These are phyloP conservation scores for Gila orcuttii DNA, from an alignment of 2,113 vertebrate species.

Conservation along the genomic window DNA sequence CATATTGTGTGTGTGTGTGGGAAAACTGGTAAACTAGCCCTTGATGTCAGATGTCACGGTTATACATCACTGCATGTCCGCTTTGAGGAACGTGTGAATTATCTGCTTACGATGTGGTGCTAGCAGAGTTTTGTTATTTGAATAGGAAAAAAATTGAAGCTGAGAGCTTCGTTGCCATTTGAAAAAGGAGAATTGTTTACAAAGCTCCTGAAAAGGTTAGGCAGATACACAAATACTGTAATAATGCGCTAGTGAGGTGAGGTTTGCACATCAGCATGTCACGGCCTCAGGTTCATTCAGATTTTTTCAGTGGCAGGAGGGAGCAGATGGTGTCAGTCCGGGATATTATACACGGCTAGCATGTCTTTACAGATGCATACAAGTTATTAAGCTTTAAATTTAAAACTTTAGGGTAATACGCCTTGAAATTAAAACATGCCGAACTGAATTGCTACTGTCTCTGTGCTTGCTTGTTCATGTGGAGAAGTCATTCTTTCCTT, in stretches of 20 bases:
- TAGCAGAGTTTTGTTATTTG: background rate
- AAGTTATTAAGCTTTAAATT: constrained; percentile 19
- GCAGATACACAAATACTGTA: background rate
- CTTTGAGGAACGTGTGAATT: constrained; percentile 10
- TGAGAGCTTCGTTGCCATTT: constrained; percentile 7
- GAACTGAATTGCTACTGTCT: constrained; percentile 16
- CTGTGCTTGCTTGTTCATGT: constrained; percentile 14
- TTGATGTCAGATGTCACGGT: background rate
- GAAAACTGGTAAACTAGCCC: background rate
- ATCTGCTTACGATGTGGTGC: background rate
- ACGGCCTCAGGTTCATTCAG: background rate
- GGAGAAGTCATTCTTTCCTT: constrained; percentile 13
- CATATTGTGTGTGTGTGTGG: background rate
- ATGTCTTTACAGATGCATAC: constrained; percentile 9
- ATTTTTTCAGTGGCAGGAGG: background rate
- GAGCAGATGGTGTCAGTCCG: background rate
- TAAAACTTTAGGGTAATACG: constrained; percentile 23
- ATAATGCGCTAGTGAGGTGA: background rate
- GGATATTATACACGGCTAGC: background rate
- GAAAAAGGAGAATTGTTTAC: constrained; percentile 22
- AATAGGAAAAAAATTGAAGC: constrained; percentile 27
- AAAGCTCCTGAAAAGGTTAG: constrained; percentile 23
- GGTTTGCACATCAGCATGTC: background rate
- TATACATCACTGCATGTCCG: constrained; percentile 3
- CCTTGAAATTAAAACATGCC: constrained; percentile 29